Percentiles rank a stretch among this genome's conserved stretches.
These are phyloP conservation scores for Drosophila atripex DNA, from an alignment of 2,888 invertebrate genomes.

Conservation along the genomic window DNA sequence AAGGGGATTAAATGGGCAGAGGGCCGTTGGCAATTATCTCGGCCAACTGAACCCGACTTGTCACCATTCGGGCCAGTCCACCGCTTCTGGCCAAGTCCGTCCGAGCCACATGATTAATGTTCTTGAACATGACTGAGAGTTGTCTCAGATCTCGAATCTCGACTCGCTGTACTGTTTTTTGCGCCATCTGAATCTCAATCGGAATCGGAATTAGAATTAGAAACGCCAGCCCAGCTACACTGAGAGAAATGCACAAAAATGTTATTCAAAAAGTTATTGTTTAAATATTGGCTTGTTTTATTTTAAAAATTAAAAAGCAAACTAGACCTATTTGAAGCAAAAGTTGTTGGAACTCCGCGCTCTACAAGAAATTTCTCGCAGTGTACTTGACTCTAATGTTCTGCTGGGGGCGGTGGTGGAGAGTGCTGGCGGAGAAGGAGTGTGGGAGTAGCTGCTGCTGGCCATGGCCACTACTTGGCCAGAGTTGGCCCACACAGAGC, in stretches of 20 bases:
- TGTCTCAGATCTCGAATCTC: conserved; percentile 4
- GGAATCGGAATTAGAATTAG: conserved; percentile 8
- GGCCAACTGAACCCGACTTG: conserved; percentile 20
- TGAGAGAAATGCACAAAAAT: neutral
- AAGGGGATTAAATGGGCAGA: conserved; percentile 1
- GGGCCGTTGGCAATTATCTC: conserved; percentile 25
- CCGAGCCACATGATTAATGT: conserved; percentile 28
- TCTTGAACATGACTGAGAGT: conserved; percentile 26
- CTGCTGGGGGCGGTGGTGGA: neutral
- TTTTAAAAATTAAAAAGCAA: too few relatives aligned
- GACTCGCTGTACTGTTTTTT: conserved; percentile 10
- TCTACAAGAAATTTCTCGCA: neutral
- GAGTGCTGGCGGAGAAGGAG: conserved; percentile 22
- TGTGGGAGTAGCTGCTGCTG: conserved; percentile 42
- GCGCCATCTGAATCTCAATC: conserved; percentile 21
- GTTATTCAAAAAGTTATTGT: too few relatives aligned
- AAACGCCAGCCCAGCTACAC: neutral
- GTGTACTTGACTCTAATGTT: neutral
- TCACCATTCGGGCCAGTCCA: conserved; percentile 5
- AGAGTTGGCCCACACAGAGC: conserved; percentile 48
- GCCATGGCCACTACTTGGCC: conserved; percentile 61
- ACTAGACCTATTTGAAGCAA: too few relatives aligned
- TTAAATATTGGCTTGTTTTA: too few relatives aligned
- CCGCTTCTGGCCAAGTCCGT: neutral
- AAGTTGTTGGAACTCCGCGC: neutral